A percentile compares a stretch with the other conserved stretches of the same genome.
Evolutionary conservation across 2,113 vertebrate species (phyloP).

Genomic region (Cyanistes caeruleus): DNA sequence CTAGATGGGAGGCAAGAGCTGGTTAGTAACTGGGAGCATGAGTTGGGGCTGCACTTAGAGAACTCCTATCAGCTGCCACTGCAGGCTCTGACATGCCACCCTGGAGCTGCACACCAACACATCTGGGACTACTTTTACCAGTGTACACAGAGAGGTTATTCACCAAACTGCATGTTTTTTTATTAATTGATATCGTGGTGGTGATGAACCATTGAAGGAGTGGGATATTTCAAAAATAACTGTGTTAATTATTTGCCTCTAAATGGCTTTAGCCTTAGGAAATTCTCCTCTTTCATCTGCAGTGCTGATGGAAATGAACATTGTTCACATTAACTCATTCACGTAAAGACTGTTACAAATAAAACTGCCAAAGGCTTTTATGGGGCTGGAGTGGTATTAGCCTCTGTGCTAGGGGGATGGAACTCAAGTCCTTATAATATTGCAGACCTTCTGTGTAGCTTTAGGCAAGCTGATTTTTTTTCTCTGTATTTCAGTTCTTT

Average conservation of each 20-base stretch:
- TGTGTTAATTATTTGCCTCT: background rate
- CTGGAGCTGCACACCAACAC: background rate
- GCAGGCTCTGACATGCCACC: background rate
- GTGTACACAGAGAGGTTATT: background rate
- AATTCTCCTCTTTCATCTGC: background rate
- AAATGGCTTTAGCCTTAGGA: background rate
- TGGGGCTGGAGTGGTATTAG: background rate
- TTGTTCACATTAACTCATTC: background rate
- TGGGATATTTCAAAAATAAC: background rate
- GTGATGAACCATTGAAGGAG: background rate
- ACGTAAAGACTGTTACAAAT: background rate
- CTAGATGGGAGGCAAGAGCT: slow-evolving; percentile 61
- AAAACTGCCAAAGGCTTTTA: background rate
- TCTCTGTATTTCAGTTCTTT: background rate
- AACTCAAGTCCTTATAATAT: background rate
- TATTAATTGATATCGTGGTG: background rate
- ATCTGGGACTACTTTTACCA: background rate
- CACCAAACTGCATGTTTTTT: background rate
- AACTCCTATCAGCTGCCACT: background rate
- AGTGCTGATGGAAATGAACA: background rate
- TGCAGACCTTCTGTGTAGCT: background rate
- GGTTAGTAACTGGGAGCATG: background rate
- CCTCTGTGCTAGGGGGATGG: background rate
- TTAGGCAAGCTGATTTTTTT: background rate
- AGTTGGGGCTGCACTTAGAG: rapidly evolving